A percentile compares a stretch with the other conserved stretches of the same genome.
These are phyloP conservation scores for Solenopsis invicta DNA, from an alignment of 1,140 invertebrate genomes.

Conservation along the genomic window DNA sequence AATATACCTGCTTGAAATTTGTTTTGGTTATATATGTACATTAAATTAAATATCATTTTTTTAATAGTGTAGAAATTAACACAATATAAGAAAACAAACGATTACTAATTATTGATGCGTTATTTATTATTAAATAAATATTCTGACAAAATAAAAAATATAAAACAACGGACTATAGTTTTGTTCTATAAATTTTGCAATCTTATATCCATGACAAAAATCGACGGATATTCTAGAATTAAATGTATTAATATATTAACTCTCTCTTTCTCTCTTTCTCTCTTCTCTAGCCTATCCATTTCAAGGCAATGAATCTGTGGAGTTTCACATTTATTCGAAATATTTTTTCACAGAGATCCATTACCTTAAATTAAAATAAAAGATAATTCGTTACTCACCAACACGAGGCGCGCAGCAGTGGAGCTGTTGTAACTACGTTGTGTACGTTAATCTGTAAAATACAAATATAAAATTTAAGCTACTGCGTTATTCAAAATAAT, in stretches of 20 bases:
- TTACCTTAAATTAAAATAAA: slow-evolving; percentile 19
- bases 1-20: no score
- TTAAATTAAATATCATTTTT: no score
- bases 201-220: background rate
- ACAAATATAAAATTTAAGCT: slow-evolving; percentile 1
- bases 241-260: slow-evolving; percentile 1
- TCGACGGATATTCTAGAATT: background rate
- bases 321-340: background rate
- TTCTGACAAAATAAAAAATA: no score
- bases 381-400: slow-evolving; percentile 10
- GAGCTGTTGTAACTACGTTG: background rate
- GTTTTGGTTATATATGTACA: no score
- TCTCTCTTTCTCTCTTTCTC: background rate
- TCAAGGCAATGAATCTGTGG: background rate
- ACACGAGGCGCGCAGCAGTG: background rate
- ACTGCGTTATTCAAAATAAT: background rate
- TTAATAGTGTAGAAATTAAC: no score
- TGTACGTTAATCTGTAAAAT: slow-evolving; percentile 12
- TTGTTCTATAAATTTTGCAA: background rate
- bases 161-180: no score
- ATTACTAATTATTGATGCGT: background rate
- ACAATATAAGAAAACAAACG: background rate
- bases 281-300: background rate
- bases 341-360: slow-evolving; percentile 2
- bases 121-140: background rate